These are phyloP conservation scores for Stenodema calcarata DNA, from an alignment of 2,888 invertebrate genomes.

Conservation along the genomic window DNA sequence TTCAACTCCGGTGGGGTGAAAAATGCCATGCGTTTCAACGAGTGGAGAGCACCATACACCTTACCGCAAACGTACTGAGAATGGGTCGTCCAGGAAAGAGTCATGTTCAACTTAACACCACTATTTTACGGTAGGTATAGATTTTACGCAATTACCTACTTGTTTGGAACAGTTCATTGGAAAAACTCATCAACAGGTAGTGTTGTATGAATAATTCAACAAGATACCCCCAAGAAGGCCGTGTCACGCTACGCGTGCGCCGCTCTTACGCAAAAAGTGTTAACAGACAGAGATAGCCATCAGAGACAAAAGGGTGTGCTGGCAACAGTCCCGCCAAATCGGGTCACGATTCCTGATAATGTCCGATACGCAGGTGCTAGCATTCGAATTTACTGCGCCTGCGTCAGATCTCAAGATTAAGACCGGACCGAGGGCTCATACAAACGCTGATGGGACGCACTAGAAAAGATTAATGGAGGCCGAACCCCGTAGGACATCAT, in stretches of 20 bases:
- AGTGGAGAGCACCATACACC: too few relatives aligned
- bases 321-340: neutral
- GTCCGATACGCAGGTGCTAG: neutral
- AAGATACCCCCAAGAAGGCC: neutral
- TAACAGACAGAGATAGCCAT: neutral
- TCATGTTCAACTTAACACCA: too few relatives aligned
- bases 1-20: too few relatives aligned
- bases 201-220: neutral
- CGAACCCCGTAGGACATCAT: neutral
- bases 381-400: neutral
- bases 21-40: too few relatives aligned
- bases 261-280: neutral
- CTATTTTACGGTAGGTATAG: too few relatives aligned
- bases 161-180: too few relatives aligned
- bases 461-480: constrained; percentile 16
- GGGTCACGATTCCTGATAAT: neutral
- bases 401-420: neutral
- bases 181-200: neutral
- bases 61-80: too few relatives aligned
- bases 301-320: neutral
- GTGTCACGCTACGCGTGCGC: neutral
- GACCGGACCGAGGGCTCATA: neutral
- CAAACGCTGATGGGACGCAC: neutral
- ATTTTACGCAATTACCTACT: too few relatives aligned
- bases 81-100: too few relatives aligned